Evolutionary conservation across 2,888 invertebrate species (phyloP).

Genomic region (Oscheius sp.): DNA sequence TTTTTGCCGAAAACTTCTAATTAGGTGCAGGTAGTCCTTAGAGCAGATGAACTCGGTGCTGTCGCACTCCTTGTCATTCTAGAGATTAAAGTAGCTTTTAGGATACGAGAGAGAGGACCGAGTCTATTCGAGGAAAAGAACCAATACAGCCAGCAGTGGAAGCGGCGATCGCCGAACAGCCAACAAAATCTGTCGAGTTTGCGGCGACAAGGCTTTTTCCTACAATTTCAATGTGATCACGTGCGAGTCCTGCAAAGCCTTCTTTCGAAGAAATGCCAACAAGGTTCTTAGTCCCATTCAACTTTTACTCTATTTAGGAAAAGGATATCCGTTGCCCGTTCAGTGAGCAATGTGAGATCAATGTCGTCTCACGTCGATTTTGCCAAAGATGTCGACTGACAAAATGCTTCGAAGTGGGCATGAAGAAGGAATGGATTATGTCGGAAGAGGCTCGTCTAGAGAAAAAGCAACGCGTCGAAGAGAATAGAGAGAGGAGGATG

Average conservation of each 20-base stretch:
- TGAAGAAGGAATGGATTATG: constrained; percentile 72
- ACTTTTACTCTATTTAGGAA: constrained; percentile 37
- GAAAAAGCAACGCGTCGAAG: constrained; percentile 70
- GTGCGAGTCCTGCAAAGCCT: constrained; percentile 96
- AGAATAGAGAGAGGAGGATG: constrained; percentile 62
- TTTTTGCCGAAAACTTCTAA: not conserved
- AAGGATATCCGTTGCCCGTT: constrained; percentile 71
- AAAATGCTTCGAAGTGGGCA: constrained; percentile 82
- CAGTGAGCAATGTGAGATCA: constrained; percentile 70
- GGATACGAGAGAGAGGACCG: constrained; percentile 2
- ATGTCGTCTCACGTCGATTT: constrained; percentile 78
- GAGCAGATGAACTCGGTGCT: not conserved
- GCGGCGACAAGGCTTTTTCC: constrained; percentile 81
- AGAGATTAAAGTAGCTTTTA: not conserved
- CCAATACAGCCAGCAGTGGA: constrained; percentile 49
- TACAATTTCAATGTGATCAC: constrained; percentile 75
- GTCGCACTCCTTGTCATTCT: not conserved
- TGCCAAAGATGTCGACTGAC: constrained; percentile 94
- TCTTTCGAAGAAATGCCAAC: constrained; percentile 91
- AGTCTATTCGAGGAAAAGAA: constrained; percentile 25
- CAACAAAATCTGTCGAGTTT: constrained; percentile 84
- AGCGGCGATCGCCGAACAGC: constrained; percentile 50
- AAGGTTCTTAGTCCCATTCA: constrained; percentile 49
- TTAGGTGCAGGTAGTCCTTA: not conserved
- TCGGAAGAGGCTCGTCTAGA: constrained; percentile 70